Percentiles rank a stretch among this genome's conserved stretches.
Conservation (phyloP, 2,113 vertebrate genomes). For the Entomyzon cyanotis region DNA sequence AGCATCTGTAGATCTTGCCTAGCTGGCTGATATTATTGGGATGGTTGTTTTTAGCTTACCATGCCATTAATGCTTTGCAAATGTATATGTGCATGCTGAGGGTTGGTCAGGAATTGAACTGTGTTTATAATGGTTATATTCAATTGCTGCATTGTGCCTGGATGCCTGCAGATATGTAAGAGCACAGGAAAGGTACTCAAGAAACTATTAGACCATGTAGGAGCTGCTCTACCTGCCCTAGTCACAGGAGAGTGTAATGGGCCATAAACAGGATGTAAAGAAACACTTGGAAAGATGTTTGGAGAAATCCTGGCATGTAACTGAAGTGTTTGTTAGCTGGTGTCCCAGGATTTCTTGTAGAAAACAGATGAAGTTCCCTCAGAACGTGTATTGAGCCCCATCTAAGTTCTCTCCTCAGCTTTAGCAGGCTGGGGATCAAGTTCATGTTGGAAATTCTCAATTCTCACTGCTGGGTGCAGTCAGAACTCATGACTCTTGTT, state of each 20-base stretch:
- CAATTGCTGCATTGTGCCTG: constrained; percentile 1
- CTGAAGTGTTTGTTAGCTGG: background rate
- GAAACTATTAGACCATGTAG: background rate
- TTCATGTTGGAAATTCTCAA: background rate
- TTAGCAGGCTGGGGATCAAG: background rate
- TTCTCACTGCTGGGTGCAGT: background rate
- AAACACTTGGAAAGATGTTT: background rate
- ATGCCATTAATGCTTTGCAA: background rate
- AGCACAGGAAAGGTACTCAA: background rate
- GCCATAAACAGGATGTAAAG: background rate
- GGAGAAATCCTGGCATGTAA: background rate
- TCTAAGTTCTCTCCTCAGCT: background rate
- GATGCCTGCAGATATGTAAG: background rate
- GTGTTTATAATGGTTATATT: background rate
- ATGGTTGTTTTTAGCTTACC: constrained; percentile 10
- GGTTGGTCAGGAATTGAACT: background rate
- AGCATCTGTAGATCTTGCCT: constrained; percentile 66
- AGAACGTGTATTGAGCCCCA: fast-evolving
- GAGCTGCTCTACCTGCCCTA: background rate
- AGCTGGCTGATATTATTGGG: constrained; percentile 8
- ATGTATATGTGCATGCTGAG: constrained; percentile 5
- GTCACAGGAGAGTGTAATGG: background rate
- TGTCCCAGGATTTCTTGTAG: background rate
- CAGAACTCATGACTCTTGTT: background rate
- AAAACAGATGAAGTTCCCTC: background rate